Base-by-base conservation (phyloP, 2,888 invertebrate genomes). In the Melanostoma mellinum region DNA sequence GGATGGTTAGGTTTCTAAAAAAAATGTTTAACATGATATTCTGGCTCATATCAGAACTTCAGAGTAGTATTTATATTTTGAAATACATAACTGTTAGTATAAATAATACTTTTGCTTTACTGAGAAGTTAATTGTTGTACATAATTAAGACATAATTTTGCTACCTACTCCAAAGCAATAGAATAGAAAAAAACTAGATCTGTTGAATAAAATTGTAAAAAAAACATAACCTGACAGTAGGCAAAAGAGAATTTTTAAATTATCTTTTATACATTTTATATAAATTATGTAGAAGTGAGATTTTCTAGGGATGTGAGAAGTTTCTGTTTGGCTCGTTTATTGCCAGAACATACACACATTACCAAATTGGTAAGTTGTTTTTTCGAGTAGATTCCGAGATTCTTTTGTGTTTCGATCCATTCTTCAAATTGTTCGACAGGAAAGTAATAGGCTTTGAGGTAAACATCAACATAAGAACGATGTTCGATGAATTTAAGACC, bases 361-460 rank as follows among this genome's bases (percentile, higher is more conserved):
- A 99, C 94, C 48, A 99, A 92, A 20, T 97, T 95, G 60, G 94
- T 92, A 73, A 99, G 90, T 92, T 99, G 99, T 88, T 97, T 97
- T 52, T 94, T 92, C 0, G 97, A 96, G 92, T 99, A 99, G 90
- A 97, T 97, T 86, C 94, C 94, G 89, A 96, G 95, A 90, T 98
- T 97, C 78, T 94, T 94, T 89, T 97, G 96, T 48, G 96, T 95
- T 86, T 94, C 93, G 5, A 99, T 94, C 95, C 99, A 99, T 60
- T 95, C 94, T 89, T 99, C 98, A 46, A 99, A 92, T 68, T 95
- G 95, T 79, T 94, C 94, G 87, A 98, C 95, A 0, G 98, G 97
- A 86, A 98, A 93, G 92, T 99, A 99, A 90, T 96, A 99, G 0
- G 99, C 98, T 90, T 99, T 99, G 0, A 99, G 96, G 89, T 98